Evolutionary conservation across 2,888 invertebrate species (phyloP).

Genomic region (Molorchus minor): DNA sequence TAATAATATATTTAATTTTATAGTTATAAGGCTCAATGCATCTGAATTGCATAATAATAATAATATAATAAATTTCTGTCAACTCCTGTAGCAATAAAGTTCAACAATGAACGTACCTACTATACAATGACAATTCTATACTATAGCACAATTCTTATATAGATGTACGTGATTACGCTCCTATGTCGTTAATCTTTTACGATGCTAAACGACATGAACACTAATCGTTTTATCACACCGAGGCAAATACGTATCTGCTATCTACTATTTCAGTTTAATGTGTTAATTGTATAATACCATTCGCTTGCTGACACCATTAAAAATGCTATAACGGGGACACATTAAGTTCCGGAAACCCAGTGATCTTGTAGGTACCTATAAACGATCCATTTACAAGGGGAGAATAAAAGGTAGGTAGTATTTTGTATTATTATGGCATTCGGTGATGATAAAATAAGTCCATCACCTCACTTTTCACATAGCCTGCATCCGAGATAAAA

Average conservation of each 20-base stretch:
- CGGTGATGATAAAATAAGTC: slow-evolving; percentile 52
- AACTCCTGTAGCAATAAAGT: slow-evolving; percentile 1
- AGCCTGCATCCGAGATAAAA: slow-evolving; percentile 52
- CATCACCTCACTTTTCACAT: slow-evolving; percentile 39
- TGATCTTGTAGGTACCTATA: slow-evolving; percentile 34
- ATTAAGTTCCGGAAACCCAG: slow-evolving; percentile 4
- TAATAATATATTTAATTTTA: too few relatives aligned
- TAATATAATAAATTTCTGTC: neutral
- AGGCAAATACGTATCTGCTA: slow-evolving; percentile 30
- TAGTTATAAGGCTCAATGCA: too few relatives aligned
- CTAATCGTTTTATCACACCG: slow-evolving; percentile 30
- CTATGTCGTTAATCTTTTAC: slow-evolving; percentile 42
- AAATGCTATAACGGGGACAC: slow-evolving; percentile 12
- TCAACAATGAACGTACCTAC: neutral
- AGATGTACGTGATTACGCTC: slow-evolving; percentile 25
- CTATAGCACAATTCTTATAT: slow-evolving; percentile 12
- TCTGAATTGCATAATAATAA: too few relatives aligned
- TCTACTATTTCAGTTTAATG: slow-evolving; percentile 38
- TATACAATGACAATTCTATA: slow-evolving; percentile 11
- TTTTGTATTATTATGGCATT: slow-evolving; percentile 52
- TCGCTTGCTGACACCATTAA: slow-evolving; percentile 28
- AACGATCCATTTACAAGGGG: slow-evolving; percentile 40
- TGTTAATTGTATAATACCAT: slow-evolving; percentile 31
- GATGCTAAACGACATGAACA: slow-evolving; percentile 39
- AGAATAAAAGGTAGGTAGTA: slow-evolving; percentile 40